A percentile compares a stretch with the other conserved stretches of the same genome.
Conservation (phyloP, 2,113 vertebrate species). For the Callipepla squamata region DNA sequence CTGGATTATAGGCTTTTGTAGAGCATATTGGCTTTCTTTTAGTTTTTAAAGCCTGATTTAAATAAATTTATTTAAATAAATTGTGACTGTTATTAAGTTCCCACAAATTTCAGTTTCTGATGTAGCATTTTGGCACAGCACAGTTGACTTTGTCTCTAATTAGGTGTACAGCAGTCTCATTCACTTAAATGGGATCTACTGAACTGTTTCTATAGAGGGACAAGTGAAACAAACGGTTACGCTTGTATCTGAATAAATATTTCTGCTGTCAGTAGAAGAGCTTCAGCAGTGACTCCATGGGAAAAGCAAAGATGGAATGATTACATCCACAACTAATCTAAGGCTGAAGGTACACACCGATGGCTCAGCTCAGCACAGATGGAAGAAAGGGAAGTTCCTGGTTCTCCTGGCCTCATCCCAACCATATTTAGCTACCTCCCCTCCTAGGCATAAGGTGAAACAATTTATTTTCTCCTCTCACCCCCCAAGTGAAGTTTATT, state of each 20-base stretch:
- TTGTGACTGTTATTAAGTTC: background rate
- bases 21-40: background rate
- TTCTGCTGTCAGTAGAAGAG: background rate
- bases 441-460: background rate
- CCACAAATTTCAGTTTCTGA: background rate
- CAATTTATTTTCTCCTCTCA: background rate
- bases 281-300: background rate
- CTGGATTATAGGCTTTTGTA: slow-evolving; percentile 11
- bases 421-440: background rate
- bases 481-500: background rate
- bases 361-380: background rate
- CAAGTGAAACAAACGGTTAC: slow-evolving; percentile 28
- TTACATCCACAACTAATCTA: background rate
- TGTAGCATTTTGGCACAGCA: slow-evolving; percentile 25
- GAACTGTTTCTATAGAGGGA: background rate
- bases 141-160: slow-evolving; percentile 13
- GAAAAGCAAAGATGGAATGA: background rate
- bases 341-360: background rate
- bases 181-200: slow-evolving; percentile 32
- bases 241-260: slow-evolving; percentile 21
- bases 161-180: slow-evolving; percentile 3
- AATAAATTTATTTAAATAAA: slow-evolving; percentile 53
- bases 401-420: background rate
- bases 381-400: fast-evolving
- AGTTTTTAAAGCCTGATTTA: slow-evolving; percentile 16